These are phyloP conservation scores for Canis aureus DNA, from an alignment of 2,113 vertebrate species.

Conservation along the genomic window DNA sequence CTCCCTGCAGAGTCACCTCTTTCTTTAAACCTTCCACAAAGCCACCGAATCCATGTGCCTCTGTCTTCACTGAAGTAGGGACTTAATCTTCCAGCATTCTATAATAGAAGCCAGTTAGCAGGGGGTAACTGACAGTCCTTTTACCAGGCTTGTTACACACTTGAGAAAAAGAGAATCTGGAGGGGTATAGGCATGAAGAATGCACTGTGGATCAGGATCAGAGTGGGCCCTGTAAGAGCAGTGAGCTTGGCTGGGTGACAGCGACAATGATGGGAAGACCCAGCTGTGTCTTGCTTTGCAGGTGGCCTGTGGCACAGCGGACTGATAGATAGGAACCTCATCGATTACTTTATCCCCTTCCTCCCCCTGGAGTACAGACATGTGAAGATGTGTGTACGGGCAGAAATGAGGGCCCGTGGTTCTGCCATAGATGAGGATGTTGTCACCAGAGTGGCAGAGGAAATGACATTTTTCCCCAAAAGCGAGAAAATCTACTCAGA, in stretches of 20 bases:
- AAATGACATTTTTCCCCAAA: slow-evolving; percentile 94
- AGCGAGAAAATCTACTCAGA: slow-evolving; percentile 92
- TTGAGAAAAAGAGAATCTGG: not conserved
- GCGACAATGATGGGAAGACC: not conserved
- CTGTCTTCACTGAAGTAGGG: not conserved
- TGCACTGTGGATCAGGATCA: accelerated
- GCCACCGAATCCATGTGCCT: accelerated
- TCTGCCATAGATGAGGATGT: slow-evolving; percentile 35
- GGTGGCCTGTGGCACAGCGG: slow-evolving; percentile 96
- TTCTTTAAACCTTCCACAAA: not conserved
- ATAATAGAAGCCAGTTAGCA: not conserved
- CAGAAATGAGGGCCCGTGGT: slow-evolving; percentile 89
- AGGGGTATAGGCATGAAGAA: accelerated
- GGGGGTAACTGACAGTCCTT: not conserved
- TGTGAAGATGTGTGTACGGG: slow-evolving; percentile 91
- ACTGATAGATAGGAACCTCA: slow-evolving; percentile 95
- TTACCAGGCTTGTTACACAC: accelerated
- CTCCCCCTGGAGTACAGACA: slow-evolving; percentile 96
- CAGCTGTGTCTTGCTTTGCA: slow-evolving; percentile 69
- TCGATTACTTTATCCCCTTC: slow-evolving; percentile 97
- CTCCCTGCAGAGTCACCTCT: not conserved
- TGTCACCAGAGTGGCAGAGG: slow-evolving; percentile 88
- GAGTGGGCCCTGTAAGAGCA: not conserved
- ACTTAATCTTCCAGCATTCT: not conserved
- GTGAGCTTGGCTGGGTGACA: not conserved